Evolutionary conservation across 1,140 invertebrate species (phyloP).

Genomic region (Meteorus sp.): DNA sequence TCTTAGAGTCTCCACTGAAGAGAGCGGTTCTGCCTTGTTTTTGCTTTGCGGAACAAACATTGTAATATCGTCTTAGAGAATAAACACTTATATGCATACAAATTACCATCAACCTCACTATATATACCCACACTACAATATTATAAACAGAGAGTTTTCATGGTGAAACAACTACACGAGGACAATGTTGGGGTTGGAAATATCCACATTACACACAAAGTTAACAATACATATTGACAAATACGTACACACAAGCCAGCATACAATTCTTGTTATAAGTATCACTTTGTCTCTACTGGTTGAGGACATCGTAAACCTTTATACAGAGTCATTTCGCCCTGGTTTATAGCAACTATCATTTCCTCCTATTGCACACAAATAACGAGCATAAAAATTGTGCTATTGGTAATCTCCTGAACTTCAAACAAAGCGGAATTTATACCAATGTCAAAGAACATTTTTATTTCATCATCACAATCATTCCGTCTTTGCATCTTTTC

Average conservation of each 20-base stretch:
- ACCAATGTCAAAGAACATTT: background rate
- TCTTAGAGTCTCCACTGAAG: no score
- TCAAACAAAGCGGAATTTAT: background rate
- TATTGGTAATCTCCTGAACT: background rate
- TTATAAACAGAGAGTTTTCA: no score
- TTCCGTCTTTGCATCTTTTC: background rate
- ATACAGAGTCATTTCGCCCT: constrained; percentile 35
- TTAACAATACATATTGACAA: no score
- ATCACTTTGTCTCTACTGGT: constrained; percentile 32
- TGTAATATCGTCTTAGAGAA: no score
- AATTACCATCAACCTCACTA: no score
- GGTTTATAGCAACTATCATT: constrained; percentile 36
- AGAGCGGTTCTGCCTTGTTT: no score
- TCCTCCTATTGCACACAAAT: constrained; percentile 11
- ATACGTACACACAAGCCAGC: constrained; percentile 22
- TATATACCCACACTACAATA: no score
- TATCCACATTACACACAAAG: no score
- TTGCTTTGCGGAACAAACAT: no score
- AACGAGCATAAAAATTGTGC: constrained; percentile 4
- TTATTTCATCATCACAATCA: background rate
- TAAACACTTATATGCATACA: no score
- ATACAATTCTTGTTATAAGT: constrained; percentile 41
- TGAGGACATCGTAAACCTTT: constrained; percentile 40
- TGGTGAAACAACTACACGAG: no score
- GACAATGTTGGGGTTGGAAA: no score